Percentiles rank a stretch among this genome's conserved stretches.
phyloP scores from a whole-genome alignment of 2,888 invertebrate species.

The Drosophila siamana region DNA sequence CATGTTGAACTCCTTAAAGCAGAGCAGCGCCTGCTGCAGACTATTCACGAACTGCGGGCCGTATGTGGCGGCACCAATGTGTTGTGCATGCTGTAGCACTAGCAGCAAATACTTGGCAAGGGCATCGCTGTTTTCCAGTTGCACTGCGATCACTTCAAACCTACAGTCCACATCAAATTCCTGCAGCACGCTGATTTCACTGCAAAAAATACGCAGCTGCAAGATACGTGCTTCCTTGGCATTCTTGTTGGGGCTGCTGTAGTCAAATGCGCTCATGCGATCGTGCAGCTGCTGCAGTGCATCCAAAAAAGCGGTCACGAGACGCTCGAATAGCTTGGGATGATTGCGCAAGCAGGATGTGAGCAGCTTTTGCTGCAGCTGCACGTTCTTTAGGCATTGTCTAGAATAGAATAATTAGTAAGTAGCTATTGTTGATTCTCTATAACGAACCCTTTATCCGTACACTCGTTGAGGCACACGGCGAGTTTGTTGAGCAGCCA shows the following conservation, averaged over 20 bases:
- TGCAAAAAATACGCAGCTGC: slow-evolving; percentile 57
- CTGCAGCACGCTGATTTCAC: slow-evolving; percentile 59
- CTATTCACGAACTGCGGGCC: slow-evolving; percentile 63
- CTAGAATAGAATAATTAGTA: slow-evolving; percentile 46
- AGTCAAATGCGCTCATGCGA: slow-evolving; percentile 47
- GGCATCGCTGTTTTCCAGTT: slow-evolving; percentile 57
- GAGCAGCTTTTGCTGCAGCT: slow-evolving; percentile 81
- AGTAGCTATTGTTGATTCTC: too few relatives aligned
- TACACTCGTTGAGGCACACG: slow-evolving; percentile 55
- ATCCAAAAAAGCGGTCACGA: slow-evolving; percentile 69
- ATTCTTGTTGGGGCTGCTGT: slow-evolving; percentile 22
- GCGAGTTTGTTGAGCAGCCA: slow-evolving; percentile 81
- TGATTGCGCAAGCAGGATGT: slow-evolving; percentile 81
- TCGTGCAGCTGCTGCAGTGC: slow-evolving; percentile 67
- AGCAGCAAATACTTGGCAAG: slow-evolving; percentile 65
- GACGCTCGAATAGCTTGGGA: slow-evolving; percentile 72
- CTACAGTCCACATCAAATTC: slow-evolving; percentile 69
- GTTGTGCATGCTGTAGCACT: slow-evolving; percentile 71
- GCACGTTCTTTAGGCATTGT: slow-evolving; percentile 71
- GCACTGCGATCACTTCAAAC: slow-evolving; percentile 63
- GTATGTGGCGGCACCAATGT: slow-evolving; percentile 72
- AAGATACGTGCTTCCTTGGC: slow-evolving; percentile 5
- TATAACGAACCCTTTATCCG: slow-evolving; percentile 53
- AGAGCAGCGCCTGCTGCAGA: slow-evolving; percentile 61
- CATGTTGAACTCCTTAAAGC: slow-evolving; percentile 73